These are phyloP conservation scores for Ormyrus pomaceus DNA, from an alignment of 2,888 invertebrate genomes.

Conservation along the genomic window DNA sequence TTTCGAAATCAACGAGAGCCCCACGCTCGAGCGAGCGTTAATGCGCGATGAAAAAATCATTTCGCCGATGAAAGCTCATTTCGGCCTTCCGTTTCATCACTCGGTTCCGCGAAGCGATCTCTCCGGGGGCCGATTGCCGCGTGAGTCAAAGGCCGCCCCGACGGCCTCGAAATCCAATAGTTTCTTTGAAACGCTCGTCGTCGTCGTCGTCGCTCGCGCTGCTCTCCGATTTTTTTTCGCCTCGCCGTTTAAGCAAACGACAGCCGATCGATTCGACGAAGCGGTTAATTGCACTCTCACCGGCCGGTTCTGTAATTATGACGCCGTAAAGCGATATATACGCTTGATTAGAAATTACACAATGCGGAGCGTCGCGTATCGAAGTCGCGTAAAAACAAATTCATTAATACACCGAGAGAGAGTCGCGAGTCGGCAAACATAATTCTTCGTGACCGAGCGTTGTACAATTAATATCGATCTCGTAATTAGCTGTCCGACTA, in stretches of 20 bases:
- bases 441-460: not conserved
- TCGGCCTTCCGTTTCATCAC: not conserved
- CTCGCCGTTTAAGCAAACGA: no score
- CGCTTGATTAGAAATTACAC: no score
- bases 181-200: no score
- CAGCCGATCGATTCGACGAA: no score
- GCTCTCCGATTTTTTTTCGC: no score
- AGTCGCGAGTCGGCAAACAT: not conserved
- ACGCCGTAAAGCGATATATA: no score
- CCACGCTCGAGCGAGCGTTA: not conserved
- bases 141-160: constrained; percentile 11
- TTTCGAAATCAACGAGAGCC: no score
- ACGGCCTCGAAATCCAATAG: no score
- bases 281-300: no score
- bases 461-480: constrained; percentile 35
- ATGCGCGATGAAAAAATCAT: constrained; percentile 44
- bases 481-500: constrained; percentile 45
- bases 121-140: not conserved
- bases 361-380: no score
- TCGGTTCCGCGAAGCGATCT: constrained; percentile 15
- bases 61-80: constrained; percentile 20
- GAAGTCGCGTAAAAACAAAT: constrained; percentile 24
- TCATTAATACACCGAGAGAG: constrained; percentile 27
- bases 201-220: no score
- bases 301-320: no score